Conservation (phyloP, 2,113 vertebrate species). For the Urocitellus parryii region DNA sequence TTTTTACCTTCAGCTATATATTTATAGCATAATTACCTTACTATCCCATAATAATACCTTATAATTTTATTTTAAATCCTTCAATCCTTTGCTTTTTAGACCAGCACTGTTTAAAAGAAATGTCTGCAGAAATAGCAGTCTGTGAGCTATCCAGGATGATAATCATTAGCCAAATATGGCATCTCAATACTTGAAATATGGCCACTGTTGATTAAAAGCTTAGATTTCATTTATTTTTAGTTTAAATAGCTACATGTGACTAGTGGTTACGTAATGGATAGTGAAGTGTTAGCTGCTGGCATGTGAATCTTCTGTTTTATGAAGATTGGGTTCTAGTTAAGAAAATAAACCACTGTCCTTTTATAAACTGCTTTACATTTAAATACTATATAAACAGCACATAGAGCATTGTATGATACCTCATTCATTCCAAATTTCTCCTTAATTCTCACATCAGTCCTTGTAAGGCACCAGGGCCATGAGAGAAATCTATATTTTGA, state of each 20-base stretch:
- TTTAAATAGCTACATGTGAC: neutral
- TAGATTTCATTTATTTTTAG: conserved; percentile 9
- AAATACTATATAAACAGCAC: neutral
- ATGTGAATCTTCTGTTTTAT: neutral
- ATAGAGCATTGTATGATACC: neutral
- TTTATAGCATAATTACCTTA: neutral
- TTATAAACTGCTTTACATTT: neutral
- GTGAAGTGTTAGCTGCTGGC: neutral
- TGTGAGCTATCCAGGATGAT: neutral
- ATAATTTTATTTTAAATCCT: conserved; percentile 5
- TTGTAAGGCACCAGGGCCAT: neutral
- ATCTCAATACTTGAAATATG: conserved; percentile 28
- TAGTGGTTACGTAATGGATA: neutral
- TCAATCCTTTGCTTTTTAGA: conserved; percentile 36
- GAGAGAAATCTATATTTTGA: neutral
- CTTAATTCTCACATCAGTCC: neutral
- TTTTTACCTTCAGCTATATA: conserved; percentile 6
- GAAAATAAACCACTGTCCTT: conserved; percentile 9
- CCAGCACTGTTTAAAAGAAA: neutral
- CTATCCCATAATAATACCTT: neutral
- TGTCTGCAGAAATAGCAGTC: neutral
- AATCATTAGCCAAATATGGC: conserved; percentile 20
- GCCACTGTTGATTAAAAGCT: neutral
- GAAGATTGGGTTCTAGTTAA: neutral
- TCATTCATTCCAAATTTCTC: neutral